phyloP scores from a whole-genome alignment of 2,888 invertebrate species.

The Drepanosiphum platanoidis region DNA sequence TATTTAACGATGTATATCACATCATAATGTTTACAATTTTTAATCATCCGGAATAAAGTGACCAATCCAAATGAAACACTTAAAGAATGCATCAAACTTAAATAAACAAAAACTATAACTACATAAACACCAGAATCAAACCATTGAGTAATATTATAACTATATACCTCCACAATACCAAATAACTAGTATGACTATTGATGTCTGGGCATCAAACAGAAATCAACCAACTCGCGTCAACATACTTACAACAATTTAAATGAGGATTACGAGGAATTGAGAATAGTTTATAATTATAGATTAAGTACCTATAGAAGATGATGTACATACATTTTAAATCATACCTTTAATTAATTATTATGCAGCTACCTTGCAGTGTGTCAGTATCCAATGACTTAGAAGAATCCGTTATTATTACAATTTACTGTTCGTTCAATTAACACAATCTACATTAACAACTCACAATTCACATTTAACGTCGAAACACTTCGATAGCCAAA shows the following conservation, averaged over 20 bases:
- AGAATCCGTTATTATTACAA: neutral
- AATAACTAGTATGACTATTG: neutral
- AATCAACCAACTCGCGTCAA: neutral
- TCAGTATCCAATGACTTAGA: neutral
- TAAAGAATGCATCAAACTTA: neutral
- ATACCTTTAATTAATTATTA: neutral
- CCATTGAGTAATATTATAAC: neutral
- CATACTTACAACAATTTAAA: neutral
- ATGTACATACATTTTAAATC: neutral
- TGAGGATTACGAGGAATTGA: neutral
- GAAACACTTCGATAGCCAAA: constrained; percentile 7
- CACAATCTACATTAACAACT: neutral
- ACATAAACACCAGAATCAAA: neutral
- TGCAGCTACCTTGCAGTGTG: neutral
- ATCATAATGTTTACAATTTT: neutral
- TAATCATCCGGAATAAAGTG: neutral
- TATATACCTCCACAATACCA: neutral
- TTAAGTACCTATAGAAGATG: neutral
- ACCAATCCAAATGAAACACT: neutral
- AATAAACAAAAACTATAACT: neutral
- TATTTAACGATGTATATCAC: neutral
- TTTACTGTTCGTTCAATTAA: neutral
- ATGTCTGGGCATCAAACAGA: neutral
- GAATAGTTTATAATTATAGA: neutral
- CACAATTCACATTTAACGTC: constrained; percentile 3